Evolutionary conservation across 2,797 vertebrate genomes (phyloP).

Genomic region (Notolabrus celidotus): DNA sequence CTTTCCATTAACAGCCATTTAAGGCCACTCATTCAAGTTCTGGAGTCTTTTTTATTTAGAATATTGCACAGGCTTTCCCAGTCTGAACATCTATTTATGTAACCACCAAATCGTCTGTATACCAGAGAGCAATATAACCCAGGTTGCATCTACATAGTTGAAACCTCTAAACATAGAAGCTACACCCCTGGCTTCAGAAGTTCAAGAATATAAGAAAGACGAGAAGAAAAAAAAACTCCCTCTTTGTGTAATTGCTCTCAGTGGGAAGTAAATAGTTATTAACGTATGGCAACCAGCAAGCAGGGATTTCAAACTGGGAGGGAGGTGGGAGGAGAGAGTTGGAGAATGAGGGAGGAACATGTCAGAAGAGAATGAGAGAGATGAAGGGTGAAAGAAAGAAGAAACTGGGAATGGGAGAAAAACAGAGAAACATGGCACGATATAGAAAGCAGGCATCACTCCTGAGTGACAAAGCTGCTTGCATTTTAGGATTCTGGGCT

Average conservation of each 20-base stretch:
- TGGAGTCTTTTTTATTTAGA: too few relatives aligned
- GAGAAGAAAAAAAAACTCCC: constrained; percentile 36
- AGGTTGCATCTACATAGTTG: not conserved
- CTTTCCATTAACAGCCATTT: too few relatives aligned
- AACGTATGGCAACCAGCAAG: constrained; percentile 74
- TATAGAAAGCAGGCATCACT: constrained; percentile 37
- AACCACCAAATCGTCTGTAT: too few relatives aligned
- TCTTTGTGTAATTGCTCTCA: constrained; percentile 81
- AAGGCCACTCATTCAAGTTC: too few relatives aligned
- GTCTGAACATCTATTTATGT: too few relatives aligned
- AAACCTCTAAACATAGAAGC: constrained; percentile 39
- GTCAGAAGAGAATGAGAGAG: constrained; percentile 54
- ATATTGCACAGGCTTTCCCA: too few relatives aligned
- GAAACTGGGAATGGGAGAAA: constrained; percentile 19
- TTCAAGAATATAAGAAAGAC: constrained; percentile 53
- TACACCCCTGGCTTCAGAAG: constrained; percentile 48
- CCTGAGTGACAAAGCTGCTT: constrained; percentile 60
- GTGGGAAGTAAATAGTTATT: constrained; percentile 84
- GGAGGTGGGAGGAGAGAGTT: constrained; percentile 56
- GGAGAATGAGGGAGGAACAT: constrained; percentile 42
- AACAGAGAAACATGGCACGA: constrained; percentile 20
- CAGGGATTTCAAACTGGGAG: constrained; percentile 68
- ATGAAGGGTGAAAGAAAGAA: constrained; percentile 36
- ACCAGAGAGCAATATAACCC: not conserved
- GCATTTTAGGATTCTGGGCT: constrained; percentile 68